Conservation (phyloP, 2,888 invertebrate species). For the Sinotaia quadrata region DNA sequence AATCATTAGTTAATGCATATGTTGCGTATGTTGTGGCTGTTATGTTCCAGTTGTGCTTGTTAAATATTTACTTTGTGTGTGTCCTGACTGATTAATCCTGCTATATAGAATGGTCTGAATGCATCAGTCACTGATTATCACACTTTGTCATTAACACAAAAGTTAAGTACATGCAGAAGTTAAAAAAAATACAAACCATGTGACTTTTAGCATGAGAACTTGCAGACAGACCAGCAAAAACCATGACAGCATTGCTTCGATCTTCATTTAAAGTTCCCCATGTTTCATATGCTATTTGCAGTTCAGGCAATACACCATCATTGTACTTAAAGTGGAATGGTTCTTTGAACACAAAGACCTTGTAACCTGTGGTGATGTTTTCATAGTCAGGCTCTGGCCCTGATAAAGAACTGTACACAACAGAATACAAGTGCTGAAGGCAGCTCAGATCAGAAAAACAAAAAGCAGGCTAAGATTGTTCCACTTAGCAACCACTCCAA, state of each 20-base stretch:
- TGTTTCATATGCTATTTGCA: constrained; percentile 70
- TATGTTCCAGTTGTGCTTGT: too few relatives aligned
- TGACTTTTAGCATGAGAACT: constrained; percentile 71
- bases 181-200: constrained; percentile 59
- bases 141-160: too few relatives aligned
- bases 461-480: not conserved
- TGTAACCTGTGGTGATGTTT: constrained; percentile 63
- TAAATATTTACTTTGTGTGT: too few relatives aligned
- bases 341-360: constrained; percentile 47
- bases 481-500: not conserved
- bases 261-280: constrained; percentile 69
- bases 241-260: constrained; percentile 66
- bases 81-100: too few relatives aligned
- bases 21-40: too few relatives aligned
- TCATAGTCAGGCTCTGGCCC: constrained; percentile 70
- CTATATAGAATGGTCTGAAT: too few relatives aligned
- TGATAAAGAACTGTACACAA: constrained; percentile 47
- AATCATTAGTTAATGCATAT: too few relatives aligned
- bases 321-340: constrained; percentile 66
- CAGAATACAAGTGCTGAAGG: not conserved
- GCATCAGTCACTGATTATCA: too few relatives aligned
- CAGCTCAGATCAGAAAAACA: not conserved
- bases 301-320: constrained; percentile 61
- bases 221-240: constrained; percentile 69
- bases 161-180: too few relatives aligned